A percentile compares a stretch with the other conserved stretches of the same genome.
Evolutionary conservation across 2,888 invertebrate genomes (phyloP).

Genomic region (Tholera decimalis): DNA sequence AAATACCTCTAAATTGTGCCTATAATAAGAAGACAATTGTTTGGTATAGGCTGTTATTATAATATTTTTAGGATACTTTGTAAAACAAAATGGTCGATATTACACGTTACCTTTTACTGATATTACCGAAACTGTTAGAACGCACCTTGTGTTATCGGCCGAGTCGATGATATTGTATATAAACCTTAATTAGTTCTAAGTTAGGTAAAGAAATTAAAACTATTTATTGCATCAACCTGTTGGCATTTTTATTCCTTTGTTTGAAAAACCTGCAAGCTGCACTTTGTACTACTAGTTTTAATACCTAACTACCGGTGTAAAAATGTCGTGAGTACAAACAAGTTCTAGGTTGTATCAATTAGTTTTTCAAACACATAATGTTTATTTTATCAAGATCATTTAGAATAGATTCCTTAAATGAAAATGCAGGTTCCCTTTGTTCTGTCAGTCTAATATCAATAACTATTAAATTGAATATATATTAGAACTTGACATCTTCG

Average conservation of each 20-base stretch:
- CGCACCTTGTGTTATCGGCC: slow-evolving; percentile 72
- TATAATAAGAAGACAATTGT: slow-evolving; percentile 40
- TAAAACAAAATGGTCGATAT: slow-evolving; percentile 53
- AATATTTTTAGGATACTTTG: slow-evolving; percentile 47
- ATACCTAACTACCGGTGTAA: slow-evolving; percentile 15
- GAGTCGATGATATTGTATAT: slow-evolving; percentile 78
- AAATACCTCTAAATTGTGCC: slow-evolving; percentile 59
- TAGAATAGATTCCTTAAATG: slow-evolving; percentile 14
- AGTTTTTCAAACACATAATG: slow-evolving; percentile 35
- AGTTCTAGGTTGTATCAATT: slow-evolving; percentile 45
- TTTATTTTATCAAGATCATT: slow-evolving; percentile 27
- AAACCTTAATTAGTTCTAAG: slow-evolving; percentile 70
- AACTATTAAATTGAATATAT: slow-evolving; percentile 15
- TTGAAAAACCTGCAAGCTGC: slow-evolving; percentile 52
- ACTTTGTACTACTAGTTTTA: slow-evolving; percentile 35
- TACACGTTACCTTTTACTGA: slow-evolving; percentile 78
- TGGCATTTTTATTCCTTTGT: slow-evolving; percentile 55
- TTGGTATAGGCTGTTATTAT: slow-evolving; percentile 58
- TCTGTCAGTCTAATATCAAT: slow-evolving; percentile 24
- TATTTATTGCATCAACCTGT: slow-evolving; percentile 82
- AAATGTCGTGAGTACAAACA: slow-evolving; percentile 45
- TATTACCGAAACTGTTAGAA: slow-evolving; percentile 75
- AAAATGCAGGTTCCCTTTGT: slow-evolving; percentile 22
- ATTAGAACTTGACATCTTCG: slow-evolving; percentile 10
- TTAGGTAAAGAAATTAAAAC: slow-evolving; percentile 78